Evolutionary conservation across 1,140 invertebrate species (phyloP), one percentile per base, ranked within the genome.

Genomic region (Halesus radiatus): DNA sequence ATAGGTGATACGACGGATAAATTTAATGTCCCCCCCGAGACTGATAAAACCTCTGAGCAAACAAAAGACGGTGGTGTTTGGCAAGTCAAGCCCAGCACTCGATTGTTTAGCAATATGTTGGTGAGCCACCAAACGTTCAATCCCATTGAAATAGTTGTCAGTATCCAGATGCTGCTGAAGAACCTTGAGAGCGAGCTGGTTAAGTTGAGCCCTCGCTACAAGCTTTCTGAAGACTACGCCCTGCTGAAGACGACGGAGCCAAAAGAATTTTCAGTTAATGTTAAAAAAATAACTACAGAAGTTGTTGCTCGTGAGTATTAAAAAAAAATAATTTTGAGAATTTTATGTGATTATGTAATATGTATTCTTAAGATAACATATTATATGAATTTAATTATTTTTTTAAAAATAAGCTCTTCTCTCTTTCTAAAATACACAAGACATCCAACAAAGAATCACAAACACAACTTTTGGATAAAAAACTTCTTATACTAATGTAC

Each of bases 181-280:
- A 90, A 89, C 82, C 86, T 91, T 2, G 90, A 91, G 83, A 86
- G 86, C 75, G 87, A 90, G 84, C 87, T 88, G 0, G 87, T 88
- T 66, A 89, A 76, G 20, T 23, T 79, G 20, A 79, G 78, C 53
- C 22, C 37, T 15, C 70, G 56, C 15, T 74, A 62, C 20, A 29
- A 70, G 20, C 37, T 56, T 0, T 70, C 70, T 1, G 70, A 79
- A 26, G 70, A 79, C 16, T 79, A 52, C 8, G 22, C 45, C 29
- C 56, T 74, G 7, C 20, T 79, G 4, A 74, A 72, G 20, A 45
- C 15, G 29, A 62, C 62, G 45, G 32, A 26, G n/a, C 3, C 7
- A 8, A 52, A 60, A 32, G 70, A 64, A 26, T 74, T 64, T 26
- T 79, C 70, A 16, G 15, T 45, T 29, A 79, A 32, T 32, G 54